Evolutionary conservation across 2,113 vertebrate genomes (phyloP).

Genomic region (Syrmaticus mikado): DNA sequence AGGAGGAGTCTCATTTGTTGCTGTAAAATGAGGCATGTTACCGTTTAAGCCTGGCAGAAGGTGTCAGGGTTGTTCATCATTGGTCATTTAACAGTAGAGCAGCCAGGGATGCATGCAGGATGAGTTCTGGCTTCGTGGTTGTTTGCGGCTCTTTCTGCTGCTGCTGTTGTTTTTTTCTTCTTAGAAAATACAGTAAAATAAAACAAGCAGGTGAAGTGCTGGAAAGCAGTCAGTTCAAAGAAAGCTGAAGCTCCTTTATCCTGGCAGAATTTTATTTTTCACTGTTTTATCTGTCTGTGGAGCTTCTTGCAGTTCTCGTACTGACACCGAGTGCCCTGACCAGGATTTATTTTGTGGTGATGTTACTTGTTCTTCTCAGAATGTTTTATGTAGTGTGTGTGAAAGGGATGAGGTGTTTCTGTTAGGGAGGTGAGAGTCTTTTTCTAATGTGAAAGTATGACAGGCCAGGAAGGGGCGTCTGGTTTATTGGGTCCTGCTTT

Average conservation of each 20-base stretch:
- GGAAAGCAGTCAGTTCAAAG: neutral
- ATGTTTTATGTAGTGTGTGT: neutral
- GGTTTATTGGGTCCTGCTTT: neutral
- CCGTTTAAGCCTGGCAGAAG: slow-evolving; percentile 86
- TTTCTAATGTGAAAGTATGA: neutral
- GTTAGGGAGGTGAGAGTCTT: neutral
- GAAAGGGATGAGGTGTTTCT: neutral
- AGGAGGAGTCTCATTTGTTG: slow-evolving; percentile 91
- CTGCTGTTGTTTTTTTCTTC: neutral
- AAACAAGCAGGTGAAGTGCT: neutral
- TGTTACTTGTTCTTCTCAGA: slow-evolving; percentile 1
- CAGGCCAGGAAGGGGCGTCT: neutral
- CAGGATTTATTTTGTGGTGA: neutral
- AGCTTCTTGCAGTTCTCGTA: neutral
- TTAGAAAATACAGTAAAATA: neutral
- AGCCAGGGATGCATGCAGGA: slow-evolving; percentile 71
- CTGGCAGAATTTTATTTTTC: neutral
- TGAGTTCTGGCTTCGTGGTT: slow-evolving; percentile 61
- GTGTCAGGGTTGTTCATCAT: slow-evolving; percentile 81
- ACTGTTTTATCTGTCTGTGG: neutral
- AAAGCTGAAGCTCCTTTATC: neutral
- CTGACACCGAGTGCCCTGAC: neutral
- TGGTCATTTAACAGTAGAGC: slow-evolving; percentile 81
- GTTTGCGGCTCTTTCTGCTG: neutral
- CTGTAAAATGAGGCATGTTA: slow-evolving; percentile 91